Conservation (phyloP, 2,113 vertebrate species). For the Trematocara marginatum region DNA sequence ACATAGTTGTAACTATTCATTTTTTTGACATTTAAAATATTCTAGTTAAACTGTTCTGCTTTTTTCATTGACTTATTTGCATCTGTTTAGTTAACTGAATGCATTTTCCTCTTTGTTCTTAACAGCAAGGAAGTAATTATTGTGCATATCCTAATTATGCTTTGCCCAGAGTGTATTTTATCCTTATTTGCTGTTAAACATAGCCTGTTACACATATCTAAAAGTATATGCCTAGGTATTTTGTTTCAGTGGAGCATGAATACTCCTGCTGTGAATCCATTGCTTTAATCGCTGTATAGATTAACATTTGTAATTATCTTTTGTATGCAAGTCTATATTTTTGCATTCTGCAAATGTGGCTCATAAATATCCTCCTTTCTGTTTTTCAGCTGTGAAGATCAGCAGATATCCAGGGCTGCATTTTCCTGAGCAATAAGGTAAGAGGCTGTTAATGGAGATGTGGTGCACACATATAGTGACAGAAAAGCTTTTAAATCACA, state of each 20-base stretch:
- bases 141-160: background rate
- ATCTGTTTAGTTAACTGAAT: background rate
- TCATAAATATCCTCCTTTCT: background rate
- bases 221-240: background rate
- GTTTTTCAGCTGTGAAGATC: constrained; percentile 63
- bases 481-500: background rate
- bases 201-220: background rate
- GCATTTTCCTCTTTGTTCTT: background rate
- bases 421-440: constrained; percentile 59
- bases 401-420: constrained; percentile 42
- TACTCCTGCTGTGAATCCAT: background rate
- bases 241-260: background rate
- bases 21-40: background rate
- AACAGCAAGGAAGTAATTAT: background rate
- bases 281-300: background rate
- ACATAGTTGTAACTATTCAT: background rate
- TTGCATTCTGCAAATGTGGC: background rate
- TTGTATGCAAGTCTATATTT: background rate
- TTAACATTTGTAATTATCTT: background rate
- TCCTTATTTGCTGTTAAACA: background rate
- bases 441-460: background rate
- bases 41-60: background rate
- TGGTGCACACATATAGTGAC: background rate
- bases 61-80: background rate
- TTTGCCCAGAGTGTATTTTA: background rate